These are phyloP conservation scores for Rhamnusium bicolor DNA, from an alignment of 2,888 invertebrate species.

Conservation along the genomic window DNA sequence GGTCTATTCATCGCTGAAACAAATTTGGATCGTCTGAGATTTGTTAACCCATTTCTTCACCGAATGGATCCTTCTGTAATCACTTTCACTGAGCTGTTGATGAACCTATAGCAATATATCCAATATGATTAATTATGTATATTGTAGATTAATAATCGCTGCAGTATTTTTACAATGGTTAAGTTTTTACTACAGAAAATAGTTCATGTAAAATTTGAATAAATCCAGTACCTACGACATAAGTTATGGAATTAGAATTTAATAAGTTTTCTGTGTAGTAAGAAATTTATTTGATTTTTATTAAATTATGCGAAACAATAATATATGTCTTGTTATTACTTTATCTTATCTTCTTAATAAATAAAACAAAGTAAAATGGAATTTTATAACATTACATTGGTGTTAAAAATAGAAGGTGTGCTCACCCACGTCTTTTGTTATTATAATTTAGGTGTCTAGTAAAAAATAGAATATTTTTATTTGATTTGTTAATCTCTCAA, in stretches of 20 bases:
- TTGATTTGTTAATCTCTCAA: neutral
- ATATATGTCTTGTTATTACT: neutral
- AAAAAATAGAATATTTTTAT: neutral
- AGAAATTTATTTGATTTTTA: neutral
- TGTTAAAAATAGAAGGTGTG: neutral
- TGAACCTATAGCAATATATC: too few species aligned
- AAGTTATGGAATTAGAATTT: neutral
- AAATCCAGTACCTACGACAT: too few species aligned
- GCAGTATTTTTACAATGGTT: too few species aligned
- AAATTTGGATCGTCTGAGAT: too few species aligned
- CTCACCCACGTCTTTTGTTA: neutral
- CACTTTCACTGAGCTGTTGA: too few species aligned
- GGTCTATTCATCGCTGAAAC: too few species aligned
- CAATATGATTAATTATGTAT: too few species aligned
- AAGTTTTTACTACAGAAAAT: too few species aligned
- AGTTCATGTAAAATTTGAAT: too few species aligned
- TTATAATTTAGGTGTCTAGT: neutral
- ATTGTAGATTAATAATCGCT: too few species aligned
- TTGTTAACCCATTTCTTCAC: too few species aligned
- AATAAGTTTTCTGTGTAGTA: neutral
- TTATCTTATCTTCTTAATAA: neutral
- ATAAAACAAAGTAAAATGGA: neutral
- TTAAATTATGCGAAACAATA: neutral
- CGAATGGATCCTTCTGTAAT: too few species aligned
- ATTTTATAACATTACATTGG: neutral